Conservation (phyloP, 2,797 vertebrate species). For the Xenentodon cancila region DNA sequence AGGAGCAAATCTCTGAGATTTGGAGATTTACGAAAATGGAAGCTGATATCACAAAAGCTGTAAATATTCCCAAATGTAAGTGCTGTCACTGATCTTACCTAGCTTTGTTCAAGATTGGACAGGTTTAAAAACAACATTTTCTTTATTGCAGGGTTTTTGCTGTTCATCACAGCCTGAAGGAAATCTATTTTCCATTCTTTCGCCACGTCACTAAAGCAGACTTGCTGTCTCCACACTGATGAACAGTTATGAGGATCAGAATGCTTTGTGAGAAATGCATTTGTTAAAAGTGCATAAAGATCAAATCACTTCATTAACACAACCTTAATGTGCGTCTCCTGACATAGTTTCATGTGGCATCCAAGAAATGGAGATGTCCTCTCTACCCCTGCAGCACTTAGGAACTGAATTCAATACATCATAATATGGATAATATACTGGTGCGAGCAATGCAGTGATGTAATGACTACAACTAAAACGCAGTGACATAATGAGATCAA, state of each 20-base stretch:
- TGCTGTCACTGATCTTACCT: too few relatives aligned
- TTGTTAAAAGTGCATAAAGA: constrained; percentile 78
- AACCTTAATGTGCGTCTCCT: too few relatives aligned
- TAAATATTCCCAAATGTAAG: too few relatives aligned
- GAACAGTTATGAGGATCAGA: constrained; percentile 78
- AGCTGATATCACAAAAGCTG: too few relatives aligned
- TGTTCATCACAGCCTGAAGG: constrained; percentile 19
- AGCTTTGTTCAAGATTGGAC: background rate
- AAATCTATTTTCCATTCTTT: constrained; percentile 76
- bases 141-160: background rate
- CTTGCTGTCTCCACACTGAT: constrained; percentile 77
- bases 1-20: too few relatives aligned
- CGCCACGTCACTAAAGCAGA: constrained; percentile 61
- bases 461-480: constrained; percentile 35
- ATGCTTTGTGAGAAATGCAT: constrained; percentile 80
- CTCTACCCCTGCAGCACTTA: background rate
- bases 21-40: too few relatives aligned
- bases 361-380: constrained; percentile 58
- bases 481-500: constrained; percentile 49
- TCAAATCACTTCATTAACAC: constrained; percentile 33
- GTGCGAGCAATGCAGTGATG: constrained; percentile 24
- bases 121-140: background rate
- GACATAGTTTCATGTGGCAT: constrained; percentile 51
- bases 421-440: constrained; percentile 30
- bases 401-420: constrained; percentile 47